These are phyloP conservation scores for Cydia pomonella DNA, from an alignment of 1,140 invertebrate genomes.

Conservation along the genomic window DNA sequence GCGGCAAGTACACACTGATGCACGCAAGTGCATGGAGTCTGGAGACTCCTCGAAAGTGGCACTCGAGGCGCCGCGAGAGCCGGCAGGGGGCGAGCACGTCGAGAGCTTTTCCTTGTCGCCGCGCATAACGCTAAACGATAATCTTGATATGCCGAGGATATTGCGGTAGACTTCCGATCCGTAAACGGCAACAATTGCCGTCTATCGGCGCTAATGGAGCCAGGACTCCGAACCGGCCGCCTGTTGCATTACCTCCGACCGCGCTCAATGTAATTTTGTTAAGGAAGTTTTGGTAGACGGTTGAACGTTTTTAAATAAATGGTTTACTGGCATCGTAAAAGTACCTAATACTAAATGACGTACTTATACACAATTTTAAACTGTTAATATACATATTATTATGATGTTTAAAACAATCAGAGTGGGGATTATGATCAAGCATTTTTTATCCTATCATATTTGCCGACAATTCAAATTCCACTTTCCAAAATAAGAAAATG, in stretches of 20 bases:
- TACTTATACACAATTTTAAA: no score
- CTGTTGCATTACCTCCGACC: slow-evolving; percentile 15
- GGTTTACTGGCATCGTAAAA: not conserved
- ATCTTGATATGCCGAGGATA: slow-evolving; percentile 65
- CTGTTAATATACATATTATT: no score
- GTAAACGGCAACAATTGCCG: slow-evolving; percentile 70
- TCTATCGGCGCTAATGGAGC: slow-evolving; percentile 61
- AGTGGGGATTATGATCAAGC: no score
- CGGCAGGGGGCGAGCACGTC: slow-evolving; percentile 48
- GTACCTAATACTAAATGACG: not conserved
- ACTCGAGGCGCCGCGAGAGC: slow-evolving; percentile 45
- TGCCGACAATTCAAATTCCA: no score
- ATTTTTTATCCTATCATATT: no score
- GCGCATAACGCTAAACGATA: slow-evolving; percentile 76
- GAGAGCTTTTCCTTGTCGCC: slow-evolving; percentile 76
- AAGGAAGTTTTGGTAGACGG: slow-evolving; percentile 3
- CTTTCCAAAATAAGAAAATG: no score
- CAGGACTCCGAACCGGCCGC: slow-evolving; percentile 40
- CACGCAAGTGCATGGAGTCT: slow-evolving; percentile 42
- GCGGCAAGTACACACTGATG: slow-evolving; percentile 44
- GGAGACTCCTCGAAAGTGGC: slow-evolving; percentile 41
- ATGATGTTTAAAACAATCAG: no score
- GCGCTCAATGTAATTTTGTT: slow-evolving; percentile 8
- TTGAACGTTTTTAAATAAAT: not conserved
- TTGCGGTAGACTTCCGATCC: slow-evolving; percentile 60